Base-by-base conservation (phyloP, 2,113 vertebrate species). In the Greenwoodochromis staneri region DNA sequence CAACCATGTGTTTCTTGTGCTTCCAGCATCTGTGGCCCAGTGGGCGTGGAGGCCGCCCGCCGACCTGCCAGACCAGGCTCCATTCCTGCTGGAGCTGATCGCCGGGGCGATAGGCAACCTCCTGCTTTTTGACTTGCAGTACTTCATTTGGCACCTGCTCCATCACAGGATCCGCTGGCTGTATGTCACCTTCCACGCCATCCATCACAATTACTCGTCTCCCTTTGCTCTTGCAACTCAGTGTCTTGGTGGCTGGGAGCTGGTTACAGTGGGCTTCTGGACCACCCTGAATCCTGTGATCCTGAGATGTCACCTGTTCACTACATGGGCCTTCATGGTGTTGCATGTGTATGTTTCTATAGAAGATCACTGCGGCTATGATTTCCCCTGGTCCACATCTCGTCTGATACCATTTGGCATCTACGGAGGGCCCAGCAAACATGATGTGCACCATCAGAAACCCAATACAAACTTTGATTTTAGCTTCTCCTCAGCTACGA, bases 81-180 rank as follows among this genome's bases (percentile, higher is more conserved):
- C 95, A 1, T 88, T 87, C 5, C 80, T 96, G 34, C 54, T 95
- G 80, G 96, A 96, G 88, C 85, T 97, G 38, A 88, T 87, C 5
- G 54, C 66, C 1, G 96, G 96, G 2, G 92, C 96, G 10, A 84
- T 90, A 21, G 92, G 92, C 80, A 96, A 95, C 84, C 92, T 96
- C 11, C 91, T 97, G 12, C 94, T 97, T 14, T 97, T 97, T 93
- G 96, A 97, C 88, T 96, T 96, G 51, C 97, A 97, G 84, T 96
- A 97, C 88, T 97, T 94, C 81, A 95, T 97, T 87, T 97, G 97
- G 95, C 96, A 97, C 85, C 81, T 96, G 83, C 90, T 96, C 57
- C 96, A 97, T 73, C 96, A 97, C 92, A 94, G 57, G 73, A 91
- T 96, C 85, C 87, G 87, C 69, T 97, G 96, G 96, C 92, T 97